Percentiles rank a stretch among this genome's conserved stretches.
Evolutionary conservation across 2,888 invertebrate species (phyloP).

Genomic region (Pomacea canaliculata): DNA sequence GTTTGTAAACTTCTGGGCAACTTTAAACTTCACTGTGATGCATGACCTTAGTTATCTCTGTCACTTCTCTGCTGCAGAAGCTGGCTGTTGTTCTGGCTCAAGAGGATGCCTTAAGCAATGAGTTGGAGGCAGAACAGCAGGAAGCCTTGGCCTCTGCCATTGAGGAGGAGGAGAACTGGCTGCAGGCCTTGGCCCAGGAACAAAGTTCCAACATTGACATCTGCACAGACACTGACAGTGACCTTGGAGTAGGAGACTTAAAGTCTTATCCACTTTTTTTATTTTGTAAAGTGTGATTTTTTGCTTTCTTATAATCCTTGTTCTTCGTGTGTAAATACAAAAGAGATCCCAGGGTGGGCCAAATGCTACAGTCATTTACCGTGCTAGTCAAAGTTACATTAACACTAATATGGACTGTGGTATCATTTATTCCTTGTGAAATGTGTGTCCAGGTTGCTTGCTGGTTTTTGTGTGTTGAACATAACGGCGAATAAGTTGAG

Average conservation of each 20-base stretch:
- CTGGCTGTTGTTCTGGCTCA: constrained; percentile 57
- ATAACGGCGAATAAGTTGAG: no score
- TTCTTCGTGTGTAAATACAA: no score
- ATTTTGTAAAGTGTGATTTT: background rate
- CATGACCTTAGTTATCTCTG: no score
- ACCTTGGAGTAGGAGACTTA: constrained; percentile 57
- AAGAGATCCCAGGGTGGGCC: no score
- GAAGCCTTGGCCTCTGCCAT: constrained; percentile 72
- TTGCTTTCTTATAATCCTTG: background rate
- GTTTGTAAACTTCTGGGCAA: no score
- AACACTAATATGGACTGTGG: no score
- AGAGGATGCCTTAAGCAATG: constrained; percentile 59
- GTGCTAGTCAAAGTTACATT: no score
- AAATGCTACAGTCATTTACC: no score
- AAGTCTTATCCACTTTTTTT: background rate
- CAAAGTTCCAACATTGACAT: constrained; percentile 76
- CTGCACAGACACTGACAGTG: constrained; percentile 61
- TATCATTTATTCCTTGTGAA: no score
- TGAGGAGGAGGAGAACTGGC: constrained; percentile 75
- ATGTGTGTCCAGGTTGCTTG: no score
- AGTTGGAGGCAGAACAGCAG: constrained; percentile 68
- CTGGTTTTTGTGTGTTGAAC: no score
- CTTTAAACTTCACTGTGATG: no score
- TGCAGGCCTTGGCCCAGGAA: constrained; percentile 74
- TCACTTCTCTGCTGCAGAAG: constrained; percentile 36